Evolutionary conservation across 2,113 vertebrate species (phyloP).

Genomic region (Myocastor coypus): DNA sequence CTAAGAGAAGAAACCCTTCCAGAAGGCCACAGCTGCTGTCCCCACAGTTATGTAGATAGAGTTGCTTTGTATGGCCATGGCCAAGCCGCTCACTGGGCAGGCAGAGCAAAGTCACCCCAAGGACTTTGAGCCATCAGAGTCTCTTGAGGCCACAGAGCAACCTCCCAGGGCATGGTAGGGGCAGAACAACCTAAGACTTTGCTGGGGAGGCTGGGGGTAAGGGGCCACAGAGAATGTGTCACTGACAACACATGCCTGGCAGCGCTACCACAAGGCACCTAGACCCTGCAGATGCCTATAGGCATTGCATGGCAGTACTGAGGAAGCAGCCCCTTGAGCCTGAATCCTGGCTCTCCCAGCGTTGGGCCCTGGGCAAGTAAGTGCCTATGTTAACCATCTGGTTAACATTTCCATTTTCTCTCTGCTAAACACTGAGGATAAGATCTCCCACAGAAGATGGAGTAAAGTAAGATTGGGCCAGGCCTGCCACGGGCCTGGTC

Average conservation of each 20-base stretch:
- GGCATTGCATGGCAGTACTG: neutral
- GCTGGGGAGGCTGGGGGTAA: neutral
- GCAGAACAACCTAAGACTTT: neutral
- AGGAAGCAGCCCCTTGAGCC: neutral
- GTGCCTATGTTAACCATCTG: neutral
- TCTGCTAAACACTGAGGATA: neutral
- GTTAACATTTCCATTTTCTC: neutral
- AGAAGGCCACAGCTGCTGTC: neutral
- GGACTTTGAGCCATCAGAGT: neutral
- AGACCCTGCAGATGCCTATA: neutral
- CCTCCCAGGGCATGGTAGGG: neutral
- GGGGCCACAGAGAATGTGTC: neutral
- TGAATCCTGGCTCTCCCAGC: neutral
- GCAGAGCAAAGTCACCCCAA: neutral
- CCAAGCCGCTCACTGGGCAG: neutral
- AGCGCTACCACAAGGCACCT: neutral
- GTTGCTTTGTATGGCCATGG: neutral
- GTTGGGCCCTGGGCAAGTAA: neutral
- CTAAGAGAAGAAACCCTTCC: neutral
- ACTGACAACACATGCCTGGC: neutral
- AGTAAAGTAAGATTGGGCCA: neutral
- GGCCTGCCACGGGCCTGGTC: neutral
- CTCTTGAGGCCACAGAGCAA: accelerated
- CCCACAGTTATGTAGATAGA: neutral
- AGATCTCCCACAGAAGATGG: neutral